A percentile compares a stretch with the other conserved stretches of the same genome.
These are phyloP conservation scores for Anguilla japonica DNA, from an alignment of 2,113 vertebrate genomes.

Conservation along the genomic window DNA sequence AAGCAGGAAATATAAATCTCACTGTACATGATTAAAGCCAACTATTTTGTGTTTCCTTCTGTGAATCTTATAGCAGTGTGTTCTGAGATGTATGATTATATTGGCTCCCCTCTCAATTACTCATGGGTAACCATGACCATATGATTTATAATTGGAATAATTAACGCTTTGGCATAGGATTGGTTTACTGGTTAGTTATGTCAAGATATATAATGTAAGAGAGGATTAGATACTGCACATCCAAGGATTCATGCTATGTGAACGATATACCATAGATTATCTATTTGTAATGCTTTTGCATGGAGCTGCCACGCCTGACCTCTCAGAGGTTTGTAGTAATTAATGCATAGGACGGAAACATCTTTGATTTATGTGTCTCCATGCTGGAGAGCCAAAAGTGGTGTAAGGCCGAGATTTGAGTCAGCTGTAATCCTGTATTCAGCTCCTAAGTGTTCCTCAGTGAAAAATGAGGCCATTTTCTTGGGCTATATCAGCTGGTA, in stretches of 20 bases:
- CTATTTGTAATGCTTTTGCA: not conserved
- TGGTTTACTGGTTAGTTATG: not conserved
- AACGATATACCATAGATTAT: not conserved
- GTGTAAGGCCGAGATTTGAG: constrained; percentile 45
- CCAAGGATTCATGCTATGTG: not conserved
- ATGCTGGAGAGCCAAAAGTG: constrained; percentile 41
- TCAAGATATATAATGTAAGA: not conserved
- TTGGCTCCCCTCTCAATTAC: too few relatives aligned
- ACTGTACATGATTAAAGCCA: too few relatives aligned
- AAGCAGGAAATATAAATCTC: too few relatives aligned
- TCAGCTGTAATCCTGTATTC: constrained; percentile 28
- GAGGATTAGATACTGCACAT: not conserved
- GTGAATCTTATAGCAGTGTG: too few relatives aligned
- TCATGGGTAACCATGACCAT: not conserved
- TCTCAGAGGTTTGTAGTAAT: not conserved
- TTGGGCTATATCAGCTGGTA: constrained; percentile 40
- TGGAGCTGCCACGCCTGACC: not conserved
- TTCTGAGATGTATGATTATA: too few relatives aligned
- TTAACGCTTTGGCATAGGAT: not conserved
- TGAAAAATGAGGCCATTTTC: constrained; percentile 56
- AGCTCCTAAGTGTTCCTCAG: constrained; percentile 42
- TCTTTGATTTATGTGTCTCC: constrained; percentile 55
- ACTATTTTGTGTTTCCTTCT: too few relatives aligned
- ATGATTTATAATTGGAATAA: not conserved
- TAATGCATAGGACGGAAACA: constrained; percentile 11